A percentile compares a stretch with the other conserved stretches of the same genome.
phyloP scores from a whole-genome alignment of 2,888 invertebrate genomes.

The Nematopogon swammerdamellus region DNA sequence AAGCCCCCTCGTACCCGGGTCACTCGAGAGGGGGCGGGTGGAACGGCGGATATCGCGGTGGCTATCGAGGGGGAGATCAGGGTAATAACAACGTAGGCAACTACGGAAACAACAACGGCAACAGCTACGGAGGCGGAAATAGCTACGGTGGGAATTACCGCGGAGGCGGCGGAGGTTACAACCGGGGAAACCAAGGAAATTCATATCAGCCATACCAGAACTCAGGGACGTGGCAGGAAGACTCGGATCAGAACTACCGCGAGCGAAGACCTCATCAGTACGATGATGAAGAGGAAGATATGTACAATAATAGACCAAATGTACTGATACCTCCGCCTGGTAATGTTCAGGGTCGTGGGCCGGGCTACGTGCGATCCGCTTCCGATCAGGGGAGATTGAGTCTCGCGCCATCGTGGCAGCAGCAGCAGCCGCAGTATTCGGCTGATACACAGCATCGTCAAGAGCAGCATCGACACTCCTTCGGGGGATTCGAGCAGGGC shows the following conservation, averaged over 20 bases:
- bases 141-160: neutral
- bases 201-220: neutral
- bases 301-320: neutral
- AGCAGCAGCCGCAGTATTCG: slow-evolving; percentile 15
- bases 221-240: neutral
- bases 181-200: neutral
- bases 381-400: slow-evolving; percentile 12
- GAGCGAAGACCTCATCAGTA: neutral
- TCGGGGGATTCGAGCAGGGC: slow-evolving; percentile 26
- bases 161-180: neutral
- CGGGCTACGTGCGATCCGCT: neutral
- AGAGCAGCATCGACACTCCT: slow-evolving; percentile 31
- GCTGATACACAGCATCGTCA: slow-evolving; percentile 14
- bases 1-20: slow-evolving; percentile 65
- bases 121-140: slow-evolving; percentile 16
- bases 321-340: neutral
- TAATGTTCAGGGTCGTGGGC: neutral
- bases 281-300: neutral
- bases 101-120: slow-evolving; percentile 15
- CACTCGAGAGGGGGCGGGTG: slow-evolving; percentile 49
- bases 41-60: slow-evolving; percentile 39
- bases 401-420: slow-evolving; percentile 20
- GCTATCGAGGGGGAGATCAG: slow-evolving; percentile 25
- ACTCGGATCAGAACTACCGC: neutral
- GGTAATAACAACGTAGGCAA: slow-evolving; percentile 10